Percentiles rank a stretch among this genome's conserved stretches.
Conservation (phyloP, 2,797 vertebrate species). For the Parambassis ranga region DNA sequence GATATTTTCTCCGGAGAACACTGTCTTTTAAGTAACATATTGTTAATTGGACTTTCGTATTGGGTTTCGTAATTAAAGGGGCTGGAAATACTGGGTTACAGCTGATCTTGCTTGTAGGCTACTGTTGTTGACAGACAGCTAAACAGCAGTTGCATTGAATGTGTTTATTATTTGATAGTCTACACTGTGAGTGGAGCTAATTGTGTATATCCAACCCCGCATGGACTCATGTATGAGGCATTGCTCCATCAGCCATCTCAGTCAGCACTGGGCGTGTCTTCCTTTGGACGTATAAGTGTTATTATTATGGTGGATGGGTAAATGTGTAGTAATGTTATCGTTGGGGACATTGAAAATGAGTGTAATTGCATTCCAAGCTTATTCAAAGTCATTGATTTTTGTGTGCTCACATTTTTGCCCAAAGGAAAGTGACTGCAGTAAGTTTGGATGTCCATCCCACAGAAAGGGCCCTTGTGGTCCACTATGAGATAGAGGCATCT, state of each 20-base stretch:
- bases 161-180: not conserved
- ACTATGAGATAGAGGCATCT: constrained; percentile 97
- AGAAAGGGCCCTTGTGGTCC: constrained; percentile 95
- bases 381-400: not conserved
- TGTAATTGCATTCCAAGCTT: not conserved
- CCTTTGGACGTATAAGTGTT: not conserved
- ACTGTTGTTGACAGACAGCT: not conserved
- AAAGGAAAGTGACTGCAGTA: constrained; percentile 92
- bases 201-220: not conserved
- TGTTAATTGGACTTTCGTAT: not conserved
- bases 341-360: too few species aligned
- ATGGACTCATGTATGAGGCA: not conserved
- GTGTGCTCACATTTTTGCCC: not conserved
- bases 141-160: too few species aligned
- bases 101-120: constrained; percentile 10
- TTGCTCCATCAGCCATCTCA: not conserved
- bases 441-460: constrained; percentile 95
- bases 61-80: not conserved
- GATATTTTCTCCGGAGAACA: not conserved
- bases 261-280: constrained; percentile 37
- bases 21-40: not conserved
- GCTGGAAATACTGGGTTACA: not conserved
- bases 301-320: not conserved
- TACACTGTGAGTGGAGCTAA: not conserved
- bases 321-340: not conserved